Evolutionary conservation across 2,888 invertebrate genomes (phyloP), one percentile per base, ranked within the genome.

Genomic region (Adelognathus sp.): DNA sequence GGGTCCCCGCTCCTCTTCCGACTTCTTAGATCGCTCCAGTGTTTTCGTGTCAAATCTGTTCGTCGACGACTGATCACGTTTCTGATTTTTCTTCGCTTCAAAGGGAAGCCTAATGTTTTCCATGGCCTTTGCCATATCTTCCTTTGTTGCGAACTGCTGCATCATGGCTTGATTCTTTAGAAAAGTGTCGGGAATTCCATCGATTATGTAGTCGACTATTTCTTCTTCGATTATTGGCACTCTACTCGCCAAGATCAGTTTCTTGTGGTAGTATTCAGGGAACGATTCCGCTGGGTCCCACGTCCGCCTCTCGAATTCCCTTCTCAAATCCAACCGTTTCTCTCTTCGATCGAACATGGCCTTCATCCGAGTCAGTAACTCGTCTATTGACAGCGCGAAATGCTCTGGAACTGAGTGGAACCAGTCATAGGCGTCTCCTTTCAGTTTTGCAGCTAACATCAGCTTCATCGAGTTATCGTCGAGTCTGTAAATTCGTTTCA

Each of bases 211-310:
- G 27, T 81, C 81, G 24, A 76, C 31, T 2, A 76, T 73, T 33
- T 81, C 74, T 14, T 64, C 69, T 7, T 67, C 66, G 6, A 44
- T 60, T 27, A 81, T 61, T 0, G 76, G 79, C 9, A 76, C 63
- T 7, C 50, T 27, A 54, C 72, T 82, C 0, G 73, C 76, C n/a
- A 80, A 50, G 16, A 80, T 60, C 11, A 76, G 52, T 66, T 82
- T 82, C 18, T 73, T 69, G 39, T 80, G 79, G 24, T 29, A 74
- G 58, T 82, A 82, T 31, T 80, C 82, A 29, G 54, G 52, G 33
- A 79, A 82, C 4, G 73, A 33, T 39, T 79, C 79, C 3, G 4
- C 24, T 21, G 18, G 7, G 16, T 66, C 46, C 82, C 82, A 82
- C 16, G 18, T 50, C 11, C 79, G 33, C 0, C 36, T 29, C 31